Evolutionary conservation across 2,888 invertebrate genomes (phyloP).

Genomic region (Lypha dubia): DNA sequence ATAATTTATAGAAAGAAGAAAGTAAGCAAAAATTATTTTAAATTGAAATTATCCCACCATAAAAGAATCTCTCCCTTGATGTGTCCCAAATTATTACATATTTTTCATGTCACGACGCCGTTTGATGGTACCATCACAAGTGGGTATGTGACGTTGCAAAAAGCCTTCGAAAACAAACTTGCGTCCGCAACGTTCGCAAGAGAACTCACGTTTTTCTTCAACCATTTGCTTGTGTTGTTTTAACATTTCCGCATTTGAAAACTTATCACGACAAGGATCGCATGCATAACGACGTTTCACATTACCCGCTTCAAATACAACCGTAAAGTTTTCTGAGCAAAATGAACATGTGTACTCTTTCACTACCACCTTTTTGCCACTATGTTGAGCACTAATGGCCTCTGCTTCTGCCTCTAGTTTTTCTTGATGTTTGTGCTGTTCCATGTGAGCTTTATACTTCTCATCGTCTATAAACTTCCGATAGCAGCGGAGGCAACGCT

Average conservation of each 20-base stretch:
- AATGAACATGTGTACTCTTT: constrained; percentile 83
- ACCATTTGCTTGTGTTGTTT: constrained; percentile 81
- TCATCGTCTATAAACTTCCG: constrained; percentile 82
- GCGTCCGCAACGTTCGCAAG: constrained; percentile 81
- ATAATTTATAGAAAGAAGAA: constrained; percentile 55
- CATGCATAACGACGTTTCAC: constrained; percentile 83
- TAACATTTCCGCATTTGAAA: constrained; percentile 81
- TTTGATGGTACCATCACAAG: constrained; percentile 83
- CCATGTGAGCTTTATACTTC: constrained; percentile 81
- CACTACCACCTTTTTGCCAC: constrained; percentile 81
- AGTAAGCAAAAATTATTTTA: constrained; percentile 39
- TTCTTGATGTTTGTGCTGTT: constrained; percentile 81
- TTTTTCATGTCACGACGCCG: constrained; percentile 82
- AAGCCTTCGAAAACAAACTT: constrained; percentile 83
- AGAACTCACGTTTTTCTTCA: constrained; percentile 82
- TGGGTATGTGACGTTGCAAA: constrained; percentile 81
- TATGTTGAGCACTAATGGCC: constrained; percentile 77
- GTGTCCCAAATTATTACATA: constrained; percentile 35
- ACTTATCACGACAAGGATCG: constrained; percentile 82
- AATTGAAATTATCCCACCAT: constrained; percentile 16
- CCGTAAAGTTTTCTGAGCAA: constrained; percentile 81
- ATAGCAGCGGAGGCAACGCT: constrained; percentile 82
- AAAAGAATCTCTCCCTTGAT: not conserved
- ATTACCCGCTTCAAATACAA: constrained; percentile 82
- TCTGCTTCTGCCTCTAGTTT: constrained; percentile 81